Evolutionary conservation across 37 sponge, comb jelly and placozoan species (phyloP), one percentile per base, ranked within the genome.

Genomic region (Corticium candelabrum): DNA sequence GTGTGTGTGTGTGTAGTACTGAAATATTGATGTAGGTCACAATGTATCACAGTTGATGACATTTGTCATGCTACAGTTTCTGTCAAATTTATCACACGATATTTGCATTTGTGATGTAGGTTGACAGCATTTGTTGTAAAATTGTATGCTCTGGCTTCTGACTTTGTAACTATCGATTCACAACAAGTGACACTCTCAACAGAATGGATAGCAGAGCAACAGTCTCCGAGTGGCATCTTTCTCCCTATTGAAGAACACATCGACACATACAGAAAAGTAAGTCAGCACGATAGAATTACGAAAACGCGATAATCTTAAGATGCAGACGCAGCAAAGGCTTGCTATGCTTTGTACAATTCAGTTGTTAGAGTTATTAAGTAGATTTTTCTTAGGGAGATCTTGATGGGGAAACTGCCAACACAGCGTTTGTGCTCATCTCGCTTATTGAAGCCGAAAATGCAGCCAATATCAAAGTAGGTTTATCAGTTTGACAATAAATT

Each of bases 71-170:
- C n/a, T 56, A 0, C 27, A 56, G 21, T 27, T 50, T 50, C 21
- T 50, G 62, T 50, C 62, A 11, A 50, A 50, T 50, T 50, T 50
- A 27, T 50, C 62, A 50, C 11, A 50, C 67, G 15, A 36, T 72
- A 11, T 21, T 72, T 27, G 38, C 38, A 36, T 72, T 27, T 21
- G 38, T 36, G 11, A 36, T 72, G 38, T 21, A 72, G 74, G 74
- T n/a, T 76, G 31, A 76, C 77, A 35, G 77, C 77, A n/a, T 76
- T 76, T 35, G 77, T 76, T n/a, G 68, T 76, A n/a, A 76, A 76
- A 29, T 56, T 15, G 11, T 76, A 29, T n/a, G 11, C 68, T 21
- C 77, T 29, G 67, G 43, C 77, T 11, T 68, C 41, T 5, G 68
- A 7, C 11, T 76, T n/a, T 68, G 40, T 76, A 7, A 7, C 7